phyloP scores from a whole-genome alignment of 2,113 vertebrate genomes.

The Aptenodytes forsteri region DNA sequence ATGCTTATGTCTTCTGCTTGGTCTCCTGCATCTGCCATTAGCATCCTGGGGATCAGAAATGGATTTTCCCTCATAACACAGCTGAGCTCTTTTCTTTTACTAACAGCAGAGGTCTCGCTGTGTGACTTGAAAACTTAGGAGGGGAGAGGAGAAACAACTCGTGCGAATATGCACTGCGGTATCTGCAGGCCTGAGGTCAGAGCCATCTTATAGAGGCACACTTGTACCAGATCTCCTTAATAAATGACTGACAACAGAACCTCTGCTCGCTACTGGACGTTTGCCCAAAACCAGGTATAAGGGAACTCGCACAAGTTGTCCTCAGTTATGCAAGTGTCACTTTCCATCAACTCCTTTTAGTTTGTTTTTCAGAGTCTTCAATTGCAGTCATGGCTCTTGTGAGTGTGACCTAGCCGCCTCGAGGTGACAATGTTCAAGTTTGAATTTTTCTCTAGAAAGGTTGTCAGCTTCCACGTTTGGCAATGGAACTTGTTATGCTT shows the following conservation, averaged over 20 bases:
- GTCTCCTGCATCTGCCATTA: background rate
- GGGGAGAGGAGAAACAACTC: background rate
- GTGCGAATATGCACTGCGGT: fast-evolving
- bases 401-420: background rate
- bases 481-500: background rate
- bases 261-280: background rate
- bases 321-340: background rate
- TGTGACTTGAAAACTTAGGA: fast-evolving
- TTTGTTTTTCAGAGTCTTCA: background rate
- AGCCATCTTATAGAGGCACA: background rate
- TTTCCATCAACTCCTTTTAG: background rate
- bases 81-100: background rate
- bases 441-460: background rate
- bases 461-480: background rate
- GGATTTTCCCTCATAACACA: background rate
- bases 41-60: background rate
- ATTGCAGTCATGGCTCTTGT: background rate
- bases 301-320: background rate
- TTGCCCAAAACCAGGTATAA: background rate
- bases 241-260: background rate
- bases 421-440: background rate
- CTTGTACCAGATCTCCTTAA: background rate
- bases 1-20: background rate
- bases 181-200: background rate
- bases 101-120: background rate